These are phyloP conservation scores for Acyrthosiphon pisum DNA, from an alignment of 1,140 invertebrate species.

Conservation along the genomic window DNA sequence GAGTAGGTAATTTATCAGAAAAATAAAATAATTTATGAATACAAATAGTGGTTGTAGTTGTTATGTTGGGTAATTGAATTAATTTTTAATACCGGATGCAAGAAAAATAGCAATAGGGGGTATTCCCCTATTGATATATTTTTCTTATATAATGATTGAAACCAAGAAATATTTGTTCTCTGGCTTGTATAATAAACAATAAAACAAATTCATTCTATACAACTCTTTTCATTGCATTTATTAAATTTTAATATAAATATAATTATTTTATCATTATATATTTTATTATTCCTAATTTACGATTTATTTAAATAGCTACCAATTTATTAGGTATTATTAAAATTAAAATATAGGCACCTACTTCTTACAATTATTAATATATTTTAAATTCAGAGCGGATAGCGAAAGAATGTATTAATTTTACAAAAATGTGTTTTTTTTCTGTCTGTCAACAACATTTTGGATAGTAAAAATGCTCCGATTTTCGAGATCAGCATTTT, in stretches of 20 bases:
- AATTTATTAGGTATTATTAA: too few relatives aligned
- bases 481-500: too few relatives aligned
- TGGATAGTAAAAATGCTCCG: too few relatives aligned
- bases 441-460: too few relatives aligned
- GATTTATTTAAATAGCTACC: not conserved
- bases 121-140: constrained; percentile 19
- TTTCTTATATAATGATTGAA: not conserved
- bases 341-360: too few relatives aligned
- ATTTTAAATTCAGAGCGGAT: too few relatives aligned
- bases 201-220: not conserved
- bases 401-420: too few relatives aligned
- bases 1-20: not conserved
- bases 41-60: not conserved
- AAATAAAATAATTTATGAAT: not conserved
- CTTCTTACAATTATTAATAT: too few relatives aligned
- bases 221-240: not conserved
- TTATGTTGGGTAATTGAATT: constrained; percentile 10
- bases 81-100: not conserved
- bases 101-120: not conserved
- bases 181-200: not conserved
- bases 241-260: not conserved
- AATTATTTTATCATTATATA: not conserved
- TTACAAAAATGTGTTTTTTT: too few relatives aligned
- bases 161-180: constrained; percentile 10
- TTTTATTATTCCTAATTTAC: not conserved